Base-by-base conservation (phyloP, 2,113 vertebrate genomes). In the Ageneiosus marmoratus region DNA sequence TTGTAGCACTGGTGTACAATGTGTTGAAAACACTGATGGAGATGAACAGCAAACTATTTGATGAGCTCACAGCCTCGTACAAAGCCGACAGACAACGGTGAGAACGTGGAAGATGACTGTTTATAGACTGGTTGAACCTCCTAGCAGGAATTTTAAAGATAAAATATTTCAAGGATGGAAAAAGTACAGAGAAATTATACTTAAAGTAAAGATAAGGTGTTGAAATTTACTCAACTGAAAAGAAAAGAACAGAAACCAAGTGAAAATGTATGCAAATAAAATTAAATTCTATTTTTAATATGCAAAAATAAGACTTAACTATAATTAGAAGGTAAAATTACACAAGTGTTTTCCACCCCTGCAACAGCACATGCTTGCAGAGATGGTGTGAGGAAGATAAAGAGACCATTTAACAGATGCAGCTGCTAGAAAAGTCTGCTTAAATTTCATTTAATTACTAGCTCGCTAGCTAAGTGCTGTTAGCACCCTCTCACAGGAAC, bases 1-100 rank as follows among this genome's bases (percentile, higher is more conserved):
- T 99, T 4, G 95, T 99, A 84, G 96, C 97, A 37, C 94, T 99
- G 87, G 96, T 99, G 18, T 99, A 99, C 89, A 99, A 98, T 0
- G 98, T 99, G 87, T 92, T 99, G 91, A 99, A 99, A 92, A 97
- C 97, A 0, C 89, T 99, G 88, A 99, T 99, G 98, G 98, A 99
- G 88, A 98, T 99, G 97, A 98, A 99, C 18, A 95, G 96, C 90
- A 95, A 95, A 51, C 95, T 99, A 62, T 99, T 99, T 0, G 98
- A 99, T 58, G 97, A 99, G 88, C 94, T 99, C 69, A 99, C 98
- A 0, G 93, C 95, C 84, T 97, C 98, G 0, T 99, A 99, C 83
- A 99, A 99, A 94, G 95, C 96, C 56, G 97, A 99, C 87, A 92
- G 96, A 84, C 97, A 99, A 86, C 95, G 95, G 98, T 99, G 92